Evolutionary conservation across 2,888 invertebrate genomes (phyloP), one percentile per base, ranked within the genome.

Genomic region (Limnephilus marmoratus): DNA sequence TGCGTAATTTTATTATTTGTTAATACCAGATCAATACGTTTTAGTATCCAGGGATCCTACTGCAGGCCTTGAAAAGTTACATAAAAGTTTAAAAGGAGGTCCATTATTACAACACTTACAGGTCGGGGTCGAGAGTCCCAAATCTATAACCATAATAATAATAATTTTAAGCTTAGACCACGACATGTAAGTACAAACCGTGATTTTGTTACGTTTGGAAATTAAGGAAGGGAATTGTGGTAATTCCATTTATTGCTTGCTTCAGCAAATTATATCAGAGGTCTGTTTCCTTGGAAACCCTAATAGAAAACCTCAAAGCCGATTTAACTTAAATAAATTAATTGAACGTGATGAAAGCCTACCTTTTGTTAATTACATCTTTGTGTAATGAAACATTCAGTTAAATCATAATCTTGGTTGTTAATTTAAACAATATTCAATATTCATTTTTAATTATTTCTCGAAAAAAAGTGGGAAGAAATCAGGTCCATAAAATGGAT

Each of bases 311-410:
- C 90, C 90, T 82, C 85, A 90, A 93, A 92, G 91, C 93, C 90
- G 85, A 90, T 92, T 90, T 85, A 88, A 87, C 68, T 93, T 82
- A 91, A 90, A 87, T 91, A 91, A 93, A 93, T 91, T 91, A 91
- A 93, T 93, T 93, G 93, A 81, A 68, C 88, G 87, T 37, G 37
- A 81, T 80, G 82, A 81, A 82, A 90, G 90, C 24, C 86, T 31
- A 9, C 37, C n/a, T 29, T 37, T 86, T 83, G 31, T 82, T 90
- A 83, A 83, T 53, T 86, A 86, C 49, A 12, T 86, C 45, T 68
- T 68, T 68, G 68, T 24, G 68, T 68, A 24, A 68, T 68, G 68
- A 68, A 68, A n/a, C 24, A n/a, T 68, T 68, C 9, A 68, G 68
- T 24, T 9, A 24, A 68, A 68, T 68, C 7, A 24, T 24, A 68